Base-by-base conservation (phyloP, 2,888 invertebrate species). In the Oxystoma pomonae region DNA sequence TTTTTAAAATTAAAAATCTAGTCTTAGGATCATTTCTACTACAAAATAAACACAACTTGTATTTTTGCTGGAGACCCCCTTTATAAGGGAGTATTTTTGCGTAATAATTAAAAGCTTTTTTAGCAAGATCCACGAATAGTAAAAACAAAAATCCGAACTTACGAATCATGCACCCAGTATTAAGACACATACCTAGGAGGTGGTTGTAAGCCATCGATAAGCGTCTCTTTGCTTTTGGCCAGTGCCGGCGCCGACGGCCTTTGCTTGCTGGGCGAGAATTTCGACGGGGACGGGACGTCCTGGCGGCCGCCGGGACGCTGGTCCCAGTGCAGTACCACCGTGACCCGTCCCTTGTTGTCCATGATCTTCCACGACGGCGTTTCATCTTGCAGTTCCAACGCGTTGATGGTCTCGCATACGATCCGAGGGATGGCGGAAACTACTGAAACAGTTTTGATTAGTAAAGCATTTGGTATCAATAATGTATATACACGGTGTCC, bases 321-420 rank as follows among this genome's bases (percentile, higher is more conserved):
- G 86, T 96, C 96, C 96, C 96, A 96, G 84, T 96, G 94, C 81
- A 96, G 85, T 81, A 96, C 95, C 84, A 96, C 67, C 56, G 67
- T 67, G 65, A 67, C 67, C 58, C 67, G 67, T 53, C 67, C 67
- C 67, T 94, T 94, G 88, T 94, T 94, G 89, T 96, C 96, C 94
- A 95, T 95, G 85, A 96, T 95, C 85, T 96, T 96, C 96, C 96
- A 96, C 84, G 94, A 94, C 80, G 96, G 95, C 81, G 94, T 94
- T 84, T 95, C 94, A 91, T 94, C 93, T 85, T 94, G 94, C 81
- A 96, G 85, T 83, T 95, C 94, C 85, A 96, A 85, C 73, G 94
- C 94, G 86, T 94, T 92, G 81, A 96, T 94, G 79, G 96, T 95
- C 86, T 96, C 96, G 88, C 95, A 96, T 83, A 96, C 95, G 86